These are phyloP conservation scores for Phalangium opilio DNA, from an alignment of 2,888 invertebrate genomes.

Conservation along the genomic window DNA sequence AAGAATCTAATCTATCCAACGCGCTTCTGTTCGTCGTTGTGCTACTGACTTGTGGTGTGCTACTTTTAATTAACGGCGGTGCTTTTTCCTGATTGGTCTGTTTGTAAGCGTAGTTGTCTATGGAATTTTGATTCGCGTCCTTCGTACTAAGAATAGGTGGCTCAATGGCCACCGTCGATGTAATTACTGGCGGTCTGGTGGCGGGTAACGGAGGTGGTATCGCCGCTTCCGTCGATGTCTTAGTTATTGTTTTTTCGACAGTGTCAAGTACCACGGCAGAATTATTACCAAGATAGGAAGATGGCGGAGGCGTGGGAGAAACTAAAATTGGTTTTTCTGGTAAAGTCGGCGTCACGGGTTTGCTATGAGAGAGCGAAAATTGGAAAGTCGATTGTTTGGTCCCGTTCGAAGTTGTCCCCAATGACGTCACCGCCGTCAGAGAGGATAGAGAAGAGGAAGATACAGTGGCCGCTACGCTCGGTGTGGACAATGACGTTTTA, in stretches of 20 bases:
- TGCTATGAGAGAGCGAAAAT: slow-evolving; percentile 24
- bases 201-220: not conserved
- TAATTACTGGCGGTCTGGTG: not conserved
- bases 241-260: slow-evolving; percentile 10
- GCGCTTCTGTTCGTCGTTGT: too few species aligned
- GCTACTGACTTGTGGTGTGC: too few species aligned
- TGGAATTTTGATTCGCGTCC: too few species aligned
- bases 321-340: slow-evolving; percentile 16
- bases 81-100: too few species aligned
- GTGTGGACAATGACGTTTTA: not conserved
- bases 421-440: slow-evolving; percentile 10
- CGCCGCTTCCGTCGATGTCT: slow-evolving; percentile 7
- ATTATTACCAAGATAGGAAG: too few species aligned
- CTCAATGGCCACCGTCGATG: too few species aligned
- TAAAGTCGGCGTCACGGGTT: slow-evolving; percentile 17
- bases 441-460: slow-evolving; percentile 31
- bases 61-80: too few species aligned
- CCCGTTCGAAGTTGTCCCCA: too few species aligned
- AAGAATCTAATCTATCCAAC: too few species aligned
- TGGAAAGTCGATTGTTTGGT: slow-evolving; percentile 14
- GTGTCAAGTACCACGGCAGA: slow-evolving; percentile 11
- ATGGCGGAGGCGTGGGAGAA: slow-evolving; percentile 13
- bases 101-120: too few species aligned
- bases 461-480: slow-evolving; percentile 34
- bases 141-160: too few species aligned